Evolutionary conservation across 2,888 invertebrate genomes (phyloP).

Genomic region (Rhamphomyia laevipes): DNA sequence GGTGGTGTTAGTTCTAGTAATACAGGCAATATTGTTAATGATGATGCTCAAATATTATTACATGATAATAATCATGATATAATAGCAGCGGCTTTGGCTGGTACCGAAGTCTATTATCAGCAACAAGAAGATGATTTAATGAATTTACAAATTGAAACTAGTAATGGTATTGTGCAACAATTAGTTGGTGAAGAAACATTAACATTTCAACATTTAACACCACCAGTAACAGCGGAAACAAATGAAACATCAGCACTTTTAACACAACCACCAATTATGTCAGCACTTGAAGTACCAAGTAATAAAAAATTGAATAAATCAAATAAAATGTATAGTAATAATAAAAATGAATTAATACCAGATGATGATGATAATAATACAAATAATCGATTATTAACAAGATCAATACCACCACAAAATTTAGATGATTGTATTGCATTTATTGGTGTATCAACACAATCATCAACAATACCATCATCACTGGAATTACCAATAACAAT

Average conservation of each 20-base stretch:
- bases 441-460: constrained; percentile 42
- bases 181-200: constrained; percentile 8
- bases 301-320: constrained; percentile 24
- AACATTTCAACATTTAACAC: not conserved
- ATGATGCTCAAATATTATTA: not conserved
- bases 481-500: constrained; percentile 65
- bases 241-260: constrained; percentile 64
- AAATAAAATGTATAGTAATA: not conserved
- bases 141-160: constrained; percentile 17
- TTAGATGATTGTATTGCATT: constrained; percentile 47
- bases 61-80: constrained; percentile 46
- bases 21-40: constrained; percentile 1
- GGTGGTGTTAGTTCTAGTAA: not conserved
- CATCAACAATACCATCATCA: constrained; percentile 51
- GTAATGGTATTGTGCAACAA: constrained; percentile 7
- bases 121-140: constrained; percentile 28
- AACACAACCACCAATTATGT: constrained; percentile 71
- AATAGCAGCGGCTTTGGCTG: constrained; percentile 61
- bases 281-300: constrained; percentile 57
- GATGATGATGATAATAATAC: constrained; percentile 1
- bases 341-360: not conserved
- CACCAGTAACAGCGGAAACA: constrained; percentile 38
- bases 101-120: constrained; percentile 58
- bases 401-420: constrained; percentile 18
- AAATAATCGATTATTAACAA: constrained; percentile 8